Conservation (phyloP, 2,113 vertebrate genomes). For the Alligator mississippiensis region DNA sequence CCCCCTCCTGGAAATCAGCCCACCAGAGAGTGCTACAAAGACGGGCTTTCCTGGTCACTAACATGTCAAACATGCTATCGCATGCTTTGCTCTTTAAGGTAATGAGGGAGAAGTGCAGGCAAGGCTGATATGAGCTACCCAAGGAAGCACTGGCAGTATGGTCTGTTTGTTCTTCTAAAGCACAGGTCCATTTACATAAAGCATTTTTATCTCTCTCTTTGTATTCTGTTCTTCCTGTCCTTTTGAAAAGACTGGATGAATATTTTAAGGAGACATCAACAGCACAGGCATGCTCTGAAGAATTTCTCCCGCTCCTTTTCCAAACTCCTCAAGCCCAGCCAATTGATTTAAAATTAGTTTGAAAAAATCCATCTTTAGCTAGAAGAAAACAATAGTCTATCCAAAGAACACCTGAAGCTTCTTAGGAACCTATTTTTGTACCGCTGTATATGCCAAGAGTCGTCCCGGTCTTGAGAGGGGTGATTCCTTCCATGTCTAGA, state of each 20-base stretch:
- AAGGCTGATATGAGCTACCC: rapidly evolving
- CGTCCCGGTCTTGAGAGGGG: neutral
- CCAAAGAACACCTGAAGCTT: neutral
- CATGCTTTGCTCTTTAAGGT: neutral
- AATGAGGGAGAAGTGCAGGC: neutral
- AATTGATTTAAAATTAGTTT: neutral
- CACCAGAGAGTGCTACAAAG: neutral
- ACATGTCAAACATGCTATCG: rapidly evolving
- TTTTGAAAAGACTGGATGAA: neutral
- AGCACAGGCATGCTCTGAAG: neutral
- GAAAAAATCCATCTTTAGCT: neutral
- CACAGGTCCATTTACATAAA: neutral
- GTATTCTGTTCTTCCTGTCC: neutral
- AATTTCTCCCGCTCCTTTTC: no score
- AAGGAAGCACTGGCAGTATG: rapidly evolving
- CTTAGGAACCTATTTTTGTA: neutral
- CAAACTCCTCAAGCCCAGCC: no score
- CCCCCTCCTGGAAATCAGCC: constrained; percentile 23
- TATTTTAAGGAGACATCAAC: neutral
- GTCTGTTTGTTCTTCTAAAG: neutral
- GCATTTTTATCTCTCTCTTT: neutral
- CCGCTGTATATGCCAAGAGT: neutral
- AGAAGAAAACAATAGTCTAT: neutral
- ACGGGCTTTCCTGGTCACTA: neutral
- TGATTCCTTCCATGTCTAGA: rapidly evolving